Base-by-base conservation (phyloP, 2,113 vertebrate genomes). In the Piprites chloris region DNA sequence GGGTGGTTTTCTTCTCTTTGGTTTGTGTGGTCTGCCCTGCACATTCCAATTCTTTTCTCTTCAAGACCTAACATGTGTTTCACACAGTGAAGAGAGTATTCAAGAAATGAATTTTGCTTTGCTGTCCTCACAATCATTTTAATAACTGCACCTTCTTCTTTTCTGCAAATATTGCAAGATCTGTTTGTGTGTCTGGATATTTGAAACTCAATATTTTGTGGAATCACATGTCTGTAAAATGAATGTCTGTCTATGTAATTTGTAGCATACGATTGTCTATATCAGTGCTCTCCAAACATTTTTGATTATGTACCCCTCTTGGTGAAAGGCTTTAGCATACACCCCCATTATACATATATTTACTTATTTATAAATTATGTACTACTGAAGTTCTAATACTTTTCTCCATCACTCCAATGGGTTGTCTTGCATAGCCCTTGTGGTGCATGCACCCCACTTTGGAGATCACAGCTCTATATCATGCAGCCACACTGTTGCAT, bases 1-100 rank as follows among this genome's bases (percentile, higher is more conserved):
- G 87, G 89, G 82, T 96, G 92, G 69, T 94, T 97, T 96, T 94
- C 89, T 90, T 91, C 79, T 66, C 76, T 79, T 87, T 94, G 93
- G 95, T 91, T 97, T 95, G 85, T 93, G 95, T 94, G 92, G 92
- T 90, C 96, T 97, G 95, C 91, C 90, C 78, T 91, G 88, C 86
- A 88, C 94, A 97, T 97, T 97, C 95, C 97, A 96, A 28, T 50
- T 95, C 87, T 94, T 96, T 96, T 96, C 94, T 91, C 72, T 93
- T 96, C 97, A 96, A 96, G 97, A 96, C 85, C 90, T 86, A 94
- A 96, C 97, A 96, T 6, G 97, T 97, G 97, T 97, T 95, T 93
- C 85, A 80, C 76, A 44, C 82, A 94, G 90, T 56, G 84, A 93
- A 71, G 81, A 93, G 87, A 67, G 63, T 75, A 67, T 90, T 94